Conservation (phyloP, 2,888 invertebrate species). For the Pachymerium ferrugineum region DNA sequence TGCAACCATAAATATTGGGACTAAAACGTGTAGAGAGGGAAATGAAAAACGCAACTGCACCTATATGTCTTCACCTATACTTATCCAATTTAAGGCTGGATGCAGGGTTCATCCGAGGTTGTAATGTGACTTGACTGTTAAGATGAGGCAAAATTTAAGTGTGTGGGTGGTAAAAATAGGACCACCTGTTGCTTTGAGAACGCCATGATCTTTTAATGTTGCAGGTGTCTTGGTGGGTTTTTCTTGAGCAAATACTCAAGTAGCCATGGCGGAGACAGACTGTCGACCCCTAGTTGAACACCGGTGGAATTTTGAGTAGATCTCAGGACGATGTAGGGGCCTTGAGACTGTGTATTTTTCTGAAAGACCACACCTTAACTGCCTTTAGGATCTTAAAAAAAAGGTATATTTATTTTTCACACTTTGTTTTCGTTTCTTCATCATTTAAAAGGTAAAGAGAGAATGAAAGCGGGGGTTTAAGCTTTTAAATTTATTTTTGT, state of each 20-base stretch:
- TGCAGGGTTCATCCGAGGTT: background rate
- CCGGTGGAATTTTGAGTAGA: background rate
- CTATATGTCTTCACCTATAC: conserved; percentile 7
- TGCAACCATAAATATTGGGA: background rate
- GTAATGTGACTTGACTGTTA: background rate
- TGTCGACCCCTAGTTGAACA: background rate
- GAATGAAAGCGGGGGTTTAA: too few relatives aligned
- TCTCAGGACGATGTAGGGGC: background rate
- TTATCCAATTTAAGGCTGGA: conserved; percentile 1
- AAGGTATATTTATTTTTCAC: background rate
- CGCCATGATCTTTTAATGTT: background rate
- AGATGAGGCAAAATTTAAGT: background rate
- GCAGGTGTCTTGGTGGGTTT: background rate
- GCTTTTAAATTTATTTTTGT: conserved; percentile 1
- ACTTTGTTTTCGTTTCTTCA: background rate
- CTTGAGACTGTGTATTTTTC: background rate
- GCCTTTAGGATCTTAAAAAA: too few relatives aligned
- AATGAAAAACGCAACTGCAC: background rate
- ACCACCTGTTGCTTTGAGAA: conserved; percentile 1
- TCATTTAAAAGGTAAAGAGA: background rate
- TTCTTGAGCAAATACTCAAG: conserved; percentile 5
- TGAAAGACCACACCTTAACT: background rate
- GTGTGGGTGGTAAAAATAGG: background rate
- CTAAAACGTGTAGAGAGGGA: background rate
- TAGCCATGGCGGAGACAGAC: background rate